Percentiles rank a stretch among this genome's conserved stretches.
These are phyloP conservation scores for Rallus crepitans DNA, from an alignment of 2,797 vertebrate species.

Conservation along the genomic window DNA sequence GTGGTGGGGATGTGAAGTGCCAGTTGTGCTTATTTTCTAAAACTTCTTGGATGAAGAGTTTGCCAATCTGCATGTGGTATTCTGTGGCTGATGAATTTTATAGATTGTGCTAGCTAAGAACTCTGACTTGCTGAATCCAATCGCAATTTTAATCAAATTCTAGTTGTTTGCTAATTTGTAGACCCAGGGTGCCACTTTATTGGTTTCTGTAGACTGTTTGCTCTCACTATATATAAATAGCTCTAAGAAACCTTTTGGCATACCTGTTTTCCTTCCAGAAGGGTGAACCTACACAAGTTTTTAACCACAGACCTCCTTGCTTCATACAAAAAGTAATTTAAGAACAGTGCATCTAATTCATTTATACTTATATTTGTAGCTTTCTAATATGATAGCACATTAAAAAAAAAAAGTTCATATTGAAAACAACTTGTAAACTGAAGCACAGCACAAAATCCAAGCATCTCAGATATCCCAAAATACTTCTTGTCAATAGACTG, in stretches of 20 bases:
- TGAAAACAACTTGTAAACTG: background rate
- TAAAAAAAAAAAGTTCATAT: background rate
- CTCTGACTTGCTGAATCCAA: conserved; percentile 18
- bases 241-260: background rate
- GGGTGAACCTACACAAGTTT: background rate
- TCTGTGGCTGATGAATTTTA: conserved; percentile 46
- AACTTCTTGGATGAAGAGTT: background rate
- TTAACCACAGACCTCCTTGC: background rate
- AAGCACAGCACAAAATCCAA: background rate
- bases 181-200: background rate
- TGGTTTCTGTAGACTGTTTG: background rate
- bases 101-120: conserved; percentile 14
- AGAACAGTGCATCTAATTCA: background rate
- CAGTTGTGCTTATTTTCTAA: conserved; percentile 3
- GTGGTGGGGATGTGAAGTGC: background rate
- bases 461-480: background rate
- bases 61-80: background rate
- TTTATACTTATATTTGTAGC: background rate
- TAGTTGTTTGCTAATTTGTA: conserved; percentile 7
- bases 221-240: background rate
- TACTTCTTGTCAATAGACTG: background rate
- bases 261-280: background rate
- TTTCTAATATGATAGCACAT: background rate
- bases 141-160: conserved; percentile 43
- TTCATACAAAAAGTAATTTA: background rate